Evolutionary conservation across 2,113 vertebrate genomes (phyloP).

Genomic region (Romanogobio albipinnatus): DNA sequence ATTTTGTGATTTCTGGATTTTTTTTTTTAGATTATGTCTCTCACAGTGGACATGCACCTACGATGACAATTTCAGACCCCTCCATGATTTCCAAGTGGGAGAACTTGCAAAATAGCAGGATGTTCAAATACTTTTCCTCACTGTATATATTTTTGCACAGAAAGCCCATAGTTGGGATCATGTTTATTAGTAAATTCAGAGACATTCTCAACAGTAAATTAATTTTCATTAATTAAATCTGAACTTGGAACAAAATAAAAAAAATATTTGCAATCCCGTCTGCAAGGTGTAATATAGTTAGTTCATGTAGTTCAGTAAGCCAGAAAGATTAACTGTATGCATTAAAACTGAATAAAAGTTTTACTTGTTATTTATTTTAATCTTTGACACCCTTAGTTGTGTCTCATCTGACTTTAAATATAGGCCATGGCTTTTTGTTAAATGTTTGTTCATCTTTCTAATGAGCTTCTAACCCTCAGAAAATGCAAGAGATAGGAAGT

Average conservation of each 20-base stretch:
- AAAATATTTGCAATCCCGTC: too few relatives aligned
- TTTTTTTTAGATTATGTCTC: too few relatives aligned
- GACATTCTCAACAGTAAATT: neutral
- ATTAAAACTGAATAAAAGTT: neutral
- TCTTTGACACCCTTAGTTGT: slow-evolving; percentile 6
- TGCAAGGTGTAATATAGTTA: neutral
- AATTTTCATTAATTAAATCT: neutral
- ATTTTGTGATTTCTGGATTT: too few relatives aligned
- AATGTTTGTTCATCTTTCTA: neutral
- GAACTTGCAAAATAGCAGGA: too few relatives aligned
- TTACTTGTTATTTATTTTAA: neutral
- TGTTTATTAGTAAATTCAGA: neutral
- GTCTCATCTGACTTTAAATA: neutral
- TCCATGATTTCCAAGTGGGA: too few relatives aligned
- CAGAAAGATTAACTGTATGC: neutral
- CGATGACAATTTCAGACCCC: too few relatives aligned
- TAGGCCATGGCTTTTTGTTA: neutral
- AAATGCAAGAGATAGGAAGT: slow-evolving; percentile 30
- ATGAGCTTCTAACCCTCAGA: slow-evolving; percentile 29
- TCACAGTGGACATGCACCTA: too few relatives aligned
- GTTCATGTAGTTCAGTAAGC: neutral
- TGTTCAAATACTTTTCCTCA: too few relatives aligned
- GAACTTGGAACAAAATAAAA: neutral
- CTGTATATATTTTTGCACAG: too few relatives aligned
- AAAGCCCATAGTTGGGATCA: neutral